Conservation (phyloP, 2,888 invertebrate species). For the Amphimallon solstitiale region DNA sequence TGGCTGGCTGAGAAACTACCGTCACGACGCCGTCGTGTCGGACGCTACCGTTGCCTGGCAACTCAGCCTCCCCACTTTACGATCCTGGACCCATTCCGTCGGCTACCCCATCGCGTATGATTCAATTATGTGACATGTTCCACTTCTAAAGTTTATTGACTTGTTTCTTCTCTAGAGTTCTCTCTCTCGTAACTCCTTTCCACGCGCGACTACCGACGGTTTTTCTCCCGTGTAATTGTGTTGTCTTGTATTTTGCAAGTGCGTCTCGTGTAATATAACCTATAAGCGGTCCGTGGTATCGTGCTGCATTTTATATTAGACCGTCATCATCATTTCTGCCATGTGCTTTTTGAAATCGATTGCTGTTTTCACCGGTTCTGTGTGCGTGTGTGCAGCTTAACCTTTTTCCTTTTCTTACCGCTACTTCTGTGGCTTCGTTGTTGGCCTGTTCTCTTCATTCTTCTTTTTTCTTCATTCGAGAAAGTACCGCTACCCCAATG, state of each 20-base stretch:
- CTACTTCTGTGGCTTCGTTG: no score
- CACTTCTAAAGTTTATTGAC: constrained; percentile 60
- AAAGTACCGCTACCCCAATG: no score
- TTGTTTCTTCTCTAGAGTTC: constrained; percentile 53
- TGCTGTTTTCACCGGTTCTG: no score
- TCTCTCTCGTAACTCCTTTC: neutral
- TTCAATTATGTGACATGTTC: constrained; percentile 63
- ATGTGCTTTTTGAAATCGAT: no score
- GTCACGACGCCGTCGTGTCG: constrained; percentile 58
- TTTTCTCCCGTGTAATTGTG: constrained; percentile 1
- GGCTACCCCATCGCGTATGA: constrained; percentile 54
- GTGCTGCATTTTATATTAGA: no score
- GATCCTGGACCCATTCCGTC: constrained; percentile 40
- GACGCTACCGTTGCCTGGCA: constrained; percentile 60
- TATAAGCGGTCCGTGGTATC: neutral
- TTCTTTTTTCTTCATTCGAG: no score
- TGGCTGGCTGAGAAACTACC: constrained; percentile 46
- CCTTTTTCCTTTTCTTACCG: no score
- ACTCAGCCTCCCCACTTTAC: constrained; percentile 60
- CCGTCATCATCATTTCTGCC: no score
- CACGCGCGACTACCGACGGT: constrained; percentile 7
- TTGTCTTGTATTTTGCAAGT: no score
- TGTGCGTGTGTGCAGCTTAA: no score
- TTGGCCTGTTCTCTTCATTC: no score
- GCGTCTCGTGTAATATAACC: neutral